A percentile compares a stretch with the other conserved stretches of the same genome.
Evolutionary conservation across 2,113 vertebrate species (phyloP).

Genomic region (Alaudala cheleensis): DNA sequence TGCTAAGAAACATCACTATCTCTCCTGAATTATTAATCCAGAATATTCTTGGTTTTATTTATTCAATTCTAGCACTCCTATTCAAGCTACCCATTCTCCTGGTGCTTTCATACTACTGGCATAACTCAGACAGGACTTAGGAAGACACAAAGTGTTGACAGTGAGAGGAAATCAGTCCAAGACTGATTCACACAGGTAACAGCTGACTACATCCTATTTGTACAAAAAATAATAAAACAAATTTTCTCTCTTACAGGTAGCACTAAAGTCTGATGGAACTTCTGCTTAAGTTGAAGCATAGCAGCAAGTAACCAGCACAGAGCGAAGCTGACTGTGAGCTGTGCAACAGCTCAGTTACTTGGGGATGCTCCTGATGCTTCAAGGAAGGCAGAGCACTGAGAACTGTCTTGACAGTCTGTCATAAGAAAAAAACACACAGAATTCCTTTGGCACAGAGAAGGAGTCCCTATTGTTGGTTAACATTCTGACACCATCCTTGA

Average conservation of each 20-base stretch:
- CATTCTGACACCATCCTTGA: neutral
- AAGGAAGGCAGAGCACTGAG: neutral
- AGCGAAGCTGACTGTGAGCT: neutral
- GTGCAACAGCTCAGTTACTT: neutral
- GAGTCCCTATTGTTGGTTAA: neutral
- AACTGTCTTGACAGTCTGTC: neutral
- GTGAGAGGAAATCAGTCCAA: too few relatives aligned
- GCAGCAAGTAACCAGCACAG: neutral
- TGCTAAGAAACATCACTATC: too few relatives aligned
- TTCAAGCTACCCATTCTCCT: too few relatives aligned
- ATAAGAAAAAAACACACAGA: neutral
- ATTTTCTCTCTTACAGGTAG: neutral
- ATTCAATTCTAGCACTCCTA: too few relatives aligned
- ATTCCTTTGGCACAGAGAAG: neutral
- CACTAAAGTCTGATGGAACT: neutral
- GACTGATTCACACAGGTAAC: neutral
- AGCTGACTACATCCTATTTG: neutral
- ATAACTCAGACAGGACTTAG: too few relatives aligned
- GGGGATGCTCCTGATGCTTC: neutral
- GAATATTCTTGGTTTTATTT: too few relatives aligned
- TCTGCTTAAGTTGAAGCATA: neutral
- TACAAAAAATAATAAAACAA: neutral
- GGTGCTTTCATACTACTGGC: too few relatives aligned
- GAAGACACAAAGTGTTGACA: too few relatives aligned
- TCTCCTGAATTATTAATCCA: too few relatives aligned